Percentiles rank a stretch among this genome's conserved stretches.
These are phyloP conservation scores for Hirudinaria manillensis DNA, from an alignment of 2,888 invertebrate species.

Conservation along the genomic window DNA sequence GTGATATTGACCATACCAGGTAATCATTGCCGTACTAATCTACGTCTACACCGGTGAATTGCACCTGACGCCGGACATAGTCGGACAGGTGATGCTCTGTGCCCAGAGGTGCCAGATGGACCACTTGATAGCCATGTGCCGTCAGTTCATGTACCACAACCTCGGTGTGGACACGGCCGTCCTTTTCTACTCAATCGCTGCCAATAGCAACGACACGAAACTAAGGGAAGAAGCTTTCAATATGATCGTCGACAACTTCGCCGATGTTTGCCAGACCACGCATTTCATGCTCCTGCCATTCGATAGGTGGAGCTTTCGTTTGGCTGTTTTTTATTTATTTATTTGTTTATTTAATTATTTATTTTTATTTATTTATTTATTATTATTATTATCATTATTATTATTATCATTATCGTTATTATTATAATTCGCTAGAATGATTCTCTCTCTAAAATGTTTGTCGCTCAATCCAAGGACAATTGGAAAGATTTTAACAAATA, in stretches of 20 bases:
- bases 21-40: not conserved
- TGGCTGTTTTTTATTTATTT: too few species aligned
- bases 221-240: constrained; percentile 8
- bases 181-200: constrained; percentile 24
- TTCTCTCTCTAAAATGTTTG: too few species aligned
- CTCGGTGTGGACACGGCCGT: constrained; percentile 8
- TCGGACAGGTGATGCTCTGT: constrained; percentile 23
- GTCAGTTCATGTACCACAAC: not conserved
- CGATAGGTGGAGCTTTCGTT: not conserved
- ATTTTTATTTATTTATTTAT: too few species aligned
- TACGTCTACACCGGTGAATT: constrained; percentile 24
- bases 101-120: constrained; percentile 17
- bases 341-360: too few species aligned
- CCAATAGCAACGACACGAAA: constrained; percentile 12
- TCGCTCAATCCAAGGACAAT: too few species aligned
- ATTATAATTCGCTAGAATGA: too few species aligned
- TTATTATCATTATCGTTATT: too few species aligned
- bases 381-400: too few species aligned
- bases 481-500: too few species aligned
- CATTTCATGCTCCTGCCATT: constrained; percentile 24
- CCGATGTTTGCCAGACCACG: constrained; percentile 10
- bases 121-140: not conserved
- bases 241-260: constrained; percentile 18
- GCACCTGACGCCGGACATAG: constrained; percentile 14
- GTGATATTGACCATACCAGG: not conserved